Evolutionary conservation across 2,113 vertebrate species (phyloP), one percentile per base, ranked within the genome.

Genomic region (Campylomormyrus tamandua): DNA sequence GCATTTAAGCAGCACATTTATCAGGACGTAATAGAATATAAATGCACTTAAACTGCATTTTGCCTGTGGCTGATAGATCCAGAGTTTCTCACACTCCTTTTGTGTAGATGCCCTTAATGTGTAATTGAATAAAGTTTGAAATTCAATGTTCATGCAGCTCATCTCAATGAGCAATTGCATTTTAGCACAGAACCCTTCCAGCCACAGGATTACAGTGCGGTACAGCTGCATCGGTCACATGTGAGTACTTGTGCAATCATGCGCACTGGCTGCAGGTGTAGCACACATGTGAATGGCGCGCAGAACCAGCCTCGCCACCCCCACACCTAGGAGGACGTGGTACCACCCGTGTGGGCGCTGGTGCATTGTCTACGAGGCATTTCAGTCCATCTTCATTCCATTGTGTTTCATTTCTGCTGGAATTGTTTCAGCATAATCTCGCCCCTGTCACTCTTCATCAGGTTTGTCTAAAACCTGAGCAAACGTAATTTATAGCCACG

Each of bases 11-110:
- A 24, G 46, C 27, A 80, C 87, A 48, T 89, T 90, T 90, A 85
- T 90, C 90, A 90, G 87, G 13, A 83, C 52, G 83, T 89, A 89
- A 85, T 89, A 89, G 87, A 89, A 90, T 83, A 66, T 89, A 88
- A 88, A 89, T 49, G 90, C 45, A 88, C 83, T 88, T 87, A 88
- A 48, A 83, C 42, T 83, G 74, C n/a, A 58, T 89, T 88, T 88
- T 70, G 87, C 90, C 90, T 35, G 46, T 50, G 77, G 87, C 53
- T 83, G 87, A 90, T 66, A 90, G 48, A 88, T 52, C 48, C 86
- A 35, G 56, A 80, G 86, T 88, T 87, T 88, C 48, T 90, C 86
- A 39, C 86, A 56, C 31, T 84, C 31, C 80, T 45, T 45, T n/a
- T 89, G 77, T 83, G 87, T 88, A 66, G 66, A 88, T 53, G 87